Percentiles rank a stretch among this genome's conserved stretches.
phyloP scores from a whole-genome alignment of 1,140 invertebrate species.

The Drosophila leontia region DNA sequence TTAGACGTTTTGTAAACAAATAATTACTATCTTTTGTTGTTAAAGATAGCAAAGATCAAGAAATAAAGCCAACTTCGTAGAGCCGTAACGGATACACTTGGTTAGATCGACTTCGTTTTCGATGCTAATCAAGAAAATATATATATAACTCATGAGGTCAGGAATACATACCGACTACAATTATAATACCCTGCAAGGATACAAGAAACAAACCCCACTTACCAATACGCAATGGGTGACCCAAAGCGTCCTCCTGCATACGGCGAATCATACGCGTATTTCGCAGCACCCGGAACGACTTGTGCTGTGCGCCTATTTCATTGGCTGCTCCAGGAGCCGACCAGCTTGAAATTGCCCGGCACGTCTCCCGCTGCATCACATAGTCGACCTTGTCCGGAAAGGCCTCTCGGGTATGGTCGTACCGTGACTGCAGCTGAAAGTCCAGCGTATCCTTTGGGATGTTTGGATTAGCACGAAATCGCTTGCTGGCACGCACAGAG shows the following conservation, averaged over 20 bases:
- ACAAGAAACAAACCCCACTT: background rate
- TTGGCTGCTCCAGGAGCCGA: constrained; percentile 42
- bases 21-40: too few relatives aligned
- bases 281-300: constrained; percentile 86
- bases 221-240: constrained; percentile 81
- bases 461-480: constrained; percentile 85
- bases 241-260: constrained; percentile 46
- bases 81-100: too few relatives aligned
- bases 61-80: too few relatives aligned
- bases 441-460: constrained; percentile 88
- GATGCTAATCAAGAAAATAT: too few relatives aligned
- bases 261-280: constrained; percentile 86
- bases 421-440: constrained; percentile 86
- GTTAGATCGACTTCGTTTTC: too few relatives aligned
- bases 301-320: constrained; percentile 43
- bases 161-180: too few relatives aligned
- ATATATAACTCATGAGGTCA: too few relatives aligned
- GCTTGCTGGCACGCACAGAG: constrained; percentile 86
- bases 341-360: constrained; percentile 68
- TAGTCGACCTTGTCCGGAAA: constrained; percentile 88
- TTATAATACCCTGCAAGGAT: too few relatives aligned
- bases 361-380: constrained; percentile 87
- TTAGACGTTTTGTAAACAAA: background rate
- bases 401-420: constrained; percentile 87
- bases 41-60: too few relatives aligned